Percentiles rank a stretch among this genome's conserved stretches.
phyloP scores from a whole-genome alignment of 2,888 invertebrate species.

The Peribatodes rhomboidaria region DNA sequence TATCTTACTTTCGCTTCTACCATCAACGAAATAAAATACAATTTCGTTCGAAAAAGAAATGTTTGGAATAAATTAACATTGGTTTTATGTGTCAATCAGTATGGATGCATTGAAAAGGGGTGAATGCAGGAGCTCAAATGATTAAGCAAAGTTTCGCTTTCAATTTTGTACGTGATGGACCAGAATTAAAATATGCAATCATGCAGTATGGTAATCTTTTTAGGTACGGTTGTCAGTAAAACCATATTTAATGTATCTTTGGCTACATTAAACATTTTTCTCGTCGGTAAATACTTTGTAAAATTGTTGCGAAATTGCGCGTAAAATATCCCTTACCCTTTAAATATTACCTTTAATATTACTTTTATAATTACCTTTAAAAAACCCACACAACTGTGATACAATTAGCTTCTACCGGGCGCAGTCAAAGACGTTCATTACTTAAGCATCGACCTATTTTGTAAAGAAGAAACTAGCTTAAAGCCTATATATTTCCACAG shows the following conservation, averaged over 20 bases:
- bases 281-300: too few relatives aligned
- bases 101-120: constrained; percentile 53
- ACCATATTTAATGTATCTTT: neutral
- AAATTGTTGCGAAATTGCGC: too few relatives aligned
- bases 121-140: constrained; percentile 52
- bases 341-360: too few relatives aligned
- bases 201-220: constrained; percentile 37
- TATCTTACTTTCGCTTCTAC: constrained; percentile 38
- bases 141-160: constrained; percentile 50
- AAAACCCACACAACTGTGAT: too few relatives aligned
- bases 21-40: constrained; percentile 1
- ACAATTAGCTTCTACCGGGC: too few relatives aligned
- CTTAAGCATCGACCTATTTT: too few relatives aligned
- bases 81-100: constrained; percentile 50
- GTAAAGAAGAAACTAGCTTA: too few relatives aligned
- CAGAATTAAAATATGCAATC: constrained; percentile 42
- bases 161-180: constrained; percentile 49
- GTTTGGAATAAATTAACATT: constrained; percentile 35
- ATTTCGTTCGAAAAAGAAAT: neutral
- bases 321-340: too few relatives aligned
- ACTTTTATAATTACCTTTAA: too few relatives aligned
- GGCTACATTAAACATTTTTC: too few relatives aligned
- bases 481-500: too few relatives aligned
- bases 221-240: constrained; percentile 21
- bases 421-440: too few relatives aligned